Evolutionary conservation across 2,113 vertebrate genomes (phyloP).

Genomic region (Dipodomys ordii): DNA sequence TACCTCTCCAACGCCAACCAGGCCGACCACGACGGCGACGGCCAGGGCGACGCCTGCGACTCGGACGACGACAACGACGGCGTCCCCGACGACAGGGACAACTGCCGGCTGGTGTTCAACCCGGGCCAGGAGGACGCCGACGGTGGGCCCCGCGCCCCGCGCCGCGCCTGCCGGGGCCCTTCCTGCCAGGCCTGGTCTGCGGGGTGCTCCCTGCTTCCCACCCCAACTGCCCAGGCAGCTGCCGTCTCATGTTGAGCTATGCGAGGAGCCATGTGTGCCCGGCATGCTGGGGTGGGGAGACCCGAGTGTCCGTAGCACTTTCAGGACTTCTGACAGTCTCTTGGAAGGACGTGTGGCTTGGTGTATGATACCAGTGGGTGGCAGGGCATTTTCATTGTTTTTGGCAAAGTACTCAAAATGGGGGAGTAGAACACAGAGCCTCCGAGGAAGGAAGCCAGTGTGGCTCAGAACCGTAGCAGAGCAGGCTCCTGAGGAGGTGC

Average conservation of each 20-base stretch:
- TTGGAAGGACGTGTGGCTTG: background rate
- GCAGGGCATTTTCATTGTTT: too few relatives aligned
- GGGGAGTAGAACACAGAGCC: too few relatives aligned
- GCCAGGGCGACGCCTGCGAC: conserved; percentile 97
- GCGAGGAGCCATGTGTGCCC: too few relatives aligned
- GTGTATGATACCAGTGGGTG: background rate
- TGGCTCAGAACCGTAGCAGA: too few relatives aligned
- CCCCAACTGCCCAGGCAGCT: background rate
- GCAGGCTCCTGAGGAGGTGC: too few relatives aligned
- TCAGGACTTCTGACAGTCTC: background rate
- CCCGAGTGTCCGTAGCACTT: background rate
- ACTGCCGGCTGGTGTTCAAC: conserved; percentile 96
- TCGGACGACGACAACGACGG: conserved; percentile 97
- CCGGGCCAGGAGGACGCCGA: conserved; percentile 93
- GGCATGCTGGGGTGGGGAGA: background rate
- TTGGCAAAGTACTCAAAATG: background rate
- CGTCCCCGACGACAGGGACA: conserved; percentile 96
- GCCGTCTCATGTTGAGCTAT: background rate
- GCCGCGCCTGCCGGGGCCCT: too few relatives aligned
- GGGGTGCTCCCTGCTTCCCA: background rate
- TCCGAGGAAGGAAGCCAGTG: background rate
- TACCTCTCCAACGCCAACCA: conserved; percentile 97
- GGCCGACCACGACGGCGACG: conserved; percentile 96
- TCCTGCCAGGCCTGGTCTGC: too few relatives aligned
- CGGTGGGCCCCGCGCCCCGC: conserved; percentile 86